Percentiles rank a stretch among this genome's conserved stretches.
phyloP scores from a whole-genome alignment of 2,113 vertebrate genomes.

The Urocitellus parryii region DNA sequence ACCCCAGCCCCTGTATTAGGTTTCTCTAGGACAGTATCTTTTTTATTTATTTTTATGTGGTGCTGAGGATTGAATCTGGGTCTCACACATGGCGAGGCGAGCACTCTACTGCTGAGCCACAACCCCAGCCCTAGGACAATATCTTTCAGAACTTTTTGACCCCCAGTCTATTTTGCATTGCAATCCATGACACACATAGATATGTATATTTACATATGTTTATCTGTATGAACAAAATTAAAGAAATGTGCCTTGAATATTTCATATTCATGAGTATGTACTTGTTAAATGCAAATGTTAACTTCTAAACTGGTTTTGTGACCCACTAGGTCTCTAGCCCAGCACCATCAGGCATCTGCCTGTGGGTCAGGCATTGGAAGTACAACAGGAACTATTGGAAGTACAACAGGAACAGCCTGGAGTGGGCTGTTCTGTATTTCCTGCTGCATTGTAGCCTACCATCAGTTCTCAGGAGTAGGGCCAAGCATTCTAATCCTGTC shows the following conservation, averaged over 20 bases:
- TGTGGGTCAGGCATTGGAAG: neutral
- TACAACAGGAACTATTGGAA: neutral
- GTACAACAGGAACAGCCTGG: neutral
- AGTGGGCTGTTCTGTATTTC: neutral
- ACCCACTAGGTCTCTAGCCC: neutral
- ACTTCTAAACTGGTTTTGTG: neutral
- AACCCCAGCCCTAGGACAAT: neutral
- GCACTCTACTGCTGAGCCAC: no score
- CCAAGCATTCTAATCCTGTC: neutral
- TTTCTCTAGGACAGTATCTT: no score
- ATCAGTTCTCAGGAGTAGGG: neutral
- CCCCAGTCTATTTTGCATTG: neutral
- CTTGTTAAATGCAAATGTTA: constrained; percentile 9
- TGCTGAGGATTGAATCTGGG: no score
- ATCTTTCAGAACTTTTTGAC: constrained; percentile 15
- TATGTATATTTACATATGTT: neutral
- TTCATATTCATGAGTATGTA: neutral
- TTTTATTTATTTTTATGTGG: no score
- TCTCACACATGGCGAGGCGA: no score
- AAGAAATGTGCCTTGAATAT: neutral
- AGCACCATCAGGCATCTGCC: neutral
- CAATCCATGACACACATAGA: neutral
- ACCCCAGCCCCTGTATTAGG: no score
- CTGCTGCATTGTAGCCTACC: neutral
- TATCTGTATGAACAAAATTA: neutral